Conservation (phyloP, 2,113 vertebrate species). For the Oophaga pumilio region DNA sequence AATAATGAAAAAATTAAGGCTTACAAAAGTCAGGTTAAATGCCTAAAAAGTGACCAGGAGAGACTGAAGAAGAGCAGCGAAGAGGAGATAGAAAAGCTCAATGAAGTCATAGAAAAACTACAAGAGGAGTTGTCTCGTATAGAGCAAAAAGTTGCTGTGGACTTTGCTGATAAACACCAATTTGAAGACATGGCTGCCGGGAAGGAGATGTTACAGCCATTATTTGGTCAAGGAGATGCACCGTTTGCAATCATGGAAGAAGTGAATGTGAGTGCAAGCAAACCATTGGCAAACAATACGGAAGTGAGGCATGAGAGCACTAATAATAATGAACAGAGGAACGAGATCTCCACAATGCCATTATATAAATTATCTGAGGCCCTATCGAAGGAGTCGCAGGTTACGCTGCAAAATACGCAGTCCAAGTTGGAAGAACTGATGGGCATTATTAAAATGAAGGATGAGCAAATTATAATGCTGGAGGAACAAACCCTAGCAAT, state of each 20-base stretch:
- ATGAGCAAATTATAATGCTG: slow-evolving; percentile 72
- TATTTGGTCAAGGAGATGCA: background rate
- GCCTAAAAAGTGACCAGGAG: slow-evolving; percentile 85
- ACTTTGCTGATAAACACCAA: slow-evolving; percentile 66
- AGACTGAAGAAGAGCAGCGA: slow-evolving; percentile 78
- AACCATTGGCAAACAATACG: slow-evolving; percentile 58
- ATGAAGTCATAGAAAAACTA: slow-evolving; percentile 91
- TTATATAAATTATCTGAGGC: slow-evolving; percentile 70
- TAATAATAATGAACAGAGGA: slow-evolving; percentile 62
- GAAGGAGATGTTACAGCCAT: slow-evolving; percentile 65
- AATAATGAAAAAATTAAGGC: slow-evolving; percentile 82
- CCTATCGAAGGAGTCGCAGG: slow-evolving; percentile 72
- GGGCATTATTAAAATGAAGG: slow-evolving; percentile 73
- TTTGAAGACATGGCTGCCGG: slow-evolving; percentile 67
- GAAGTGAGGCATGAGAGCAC: slow-evolving; percentile 45
- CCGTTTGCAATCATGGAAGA: background rate
- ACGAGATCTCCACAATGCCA: slow-evolving; percentile 66
- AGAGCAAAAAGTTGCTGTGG: slow-evolving; percentile 72
- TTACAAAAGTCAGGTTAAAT: slow-evolving; percentile 87
- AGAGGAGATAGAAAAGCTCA: slow-evolving; percentile 88
- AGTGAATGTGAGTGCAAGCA: background rate
- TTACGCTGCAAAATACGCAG: slow-evolving; percentile 67
- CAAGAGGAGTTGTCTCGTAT: slow-evolving; percentile 88
- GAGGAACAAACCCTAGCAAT: slow-evolving; percentile 76
- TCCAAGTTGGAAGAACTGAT: slow-evolving; percentile 74